Evolutionary conservation across 2,888 invertebrate species (phyloP).

Genomic region (Sphaerophoria rueppellii): DNA sequence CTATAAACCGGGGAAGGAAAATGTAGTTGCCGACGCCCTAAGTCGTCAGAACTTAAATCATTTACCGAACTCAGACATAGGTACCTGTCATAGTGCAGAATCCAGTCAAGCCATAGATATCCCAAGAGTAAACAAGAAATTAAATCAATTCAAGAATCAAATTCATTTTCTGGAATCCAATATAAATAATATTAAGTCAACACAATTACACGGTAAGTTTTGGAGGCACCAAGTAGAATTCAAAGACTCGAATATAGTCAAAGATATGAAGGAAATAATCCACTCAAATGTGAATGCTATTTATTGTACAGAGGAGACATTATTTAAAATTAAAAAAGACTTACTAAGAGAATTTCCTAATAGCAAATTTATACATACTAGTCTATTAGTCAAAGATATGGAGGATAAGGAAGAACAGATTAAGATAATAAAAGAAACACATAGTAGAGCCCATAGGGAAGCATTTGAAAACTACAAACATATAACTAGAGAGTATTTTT

Average conservation of each 20-base stretch:
- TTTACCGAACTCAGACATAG: conserved; percentile 33
- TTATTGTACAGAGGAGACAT: conserved; percentile 7
- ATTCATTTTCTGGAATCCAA: not conserved
- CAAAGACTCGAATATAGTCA: conserved; percentile 4
- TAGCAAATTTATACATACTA: conserved; percentile 7
- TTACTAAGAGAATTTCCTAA: conserved; percentile 3
- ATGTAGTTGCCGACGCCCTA: conserved; percentile 74
- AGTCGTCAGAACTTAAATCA: conserved; percentile 33
- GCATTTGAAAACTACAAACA: conserved; percentile 11
- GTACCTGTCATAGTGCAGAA: conserved; percentile 26
- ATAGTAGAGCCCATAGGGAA: conserved; percentile 10
- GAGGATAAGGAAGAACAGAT: conserved; percentile 11
- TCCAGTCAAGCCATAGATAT: conserved; percentile 39
- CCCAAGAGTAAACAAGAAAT: conserved; percentile 9
- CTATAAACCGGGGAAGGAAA: conserved; percentile 79
- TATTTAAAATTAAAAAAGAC: not conserved
- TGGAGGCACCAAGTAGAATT: conserved; percentile 5
- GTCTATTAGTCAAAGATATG: conserved; percentile 1
- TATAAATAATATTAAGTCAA: conserved; percentile 12
- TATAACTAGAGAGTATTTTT: not conserved
- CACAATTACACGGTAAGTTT: conserved; percentile 7
- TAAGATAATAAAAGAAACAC: conserved; percentile 9
- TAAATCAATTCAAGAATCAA: conserved; percentile 8
- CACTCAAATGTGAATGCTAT: conserved; percentile 4
- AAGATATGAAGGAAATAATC: conserved; percentile 9